Conservation (phyloP, 2,888 invertebrate genomes). For the Ommatoiulus sabulosus region DNA sequence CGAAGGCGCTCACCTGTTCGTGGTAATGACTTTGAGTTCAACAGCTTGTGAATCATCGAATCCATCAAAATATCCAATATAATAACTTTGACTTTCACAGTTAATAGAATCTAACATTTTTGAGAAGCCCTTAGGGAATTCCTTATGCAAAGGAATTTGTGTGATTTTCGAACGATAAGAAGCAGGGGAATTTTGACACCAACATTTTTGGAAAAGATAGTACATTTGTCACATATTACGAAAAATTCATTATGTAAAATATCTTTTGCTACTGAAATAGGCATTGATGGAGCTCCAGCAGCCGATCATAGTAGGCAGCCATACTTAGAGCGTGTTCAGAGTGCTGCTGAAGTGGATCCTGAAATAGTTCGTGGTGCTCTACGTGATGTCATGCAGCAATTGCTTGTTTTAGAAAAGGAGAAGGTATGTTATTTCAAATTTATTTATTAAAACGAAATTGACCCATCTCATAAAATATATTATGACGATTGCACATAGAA, state of each 20-base stretch:
- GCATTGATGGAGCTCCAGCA: conserved; percentile 36
- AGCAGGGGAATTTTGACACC: no score
- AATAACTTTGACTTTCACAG: no score
- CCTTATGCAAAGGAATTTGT: no score
- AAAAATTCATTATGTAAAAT: not conserved
- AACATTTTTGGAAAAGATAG: no score
- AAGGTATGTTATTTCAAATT: conserved; percentile 70
- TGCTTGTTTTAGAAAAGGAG: conserved; percentile 91
- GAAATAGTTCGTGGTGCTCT: conserved; percentile 91
- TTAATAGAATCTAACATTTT: no score
- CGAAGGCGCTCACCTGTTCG: conserved; percentile 46
- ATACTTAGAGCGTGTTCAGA: conserved; percentile 38
- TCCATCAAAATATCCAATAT: no score
- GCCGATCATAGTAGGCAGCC: not conserved
- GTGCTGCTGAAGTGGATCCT: conserved; percentile 82
- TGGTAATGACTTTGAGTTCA: not conserved
- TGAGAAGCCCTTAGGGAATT: no score
- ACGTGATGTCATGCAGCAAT: conserved; percentile 90
- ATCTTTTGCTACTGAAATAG: not conserved
- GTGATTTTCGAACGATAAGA: no score
- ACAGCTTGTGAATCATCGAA: no score
- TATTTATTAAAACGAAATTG: not conserved
- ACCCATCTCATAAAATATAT: not conserved
- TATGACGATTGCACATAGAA: not conserved
- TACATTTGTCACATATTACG: no score